A percentile compares a stretch with the other conserved stretches of the same genome.
Evolutionary conservation across 2,797 vertebrate species (phyloP).

Genomic region (Synanceia verrucosa): DNA sequence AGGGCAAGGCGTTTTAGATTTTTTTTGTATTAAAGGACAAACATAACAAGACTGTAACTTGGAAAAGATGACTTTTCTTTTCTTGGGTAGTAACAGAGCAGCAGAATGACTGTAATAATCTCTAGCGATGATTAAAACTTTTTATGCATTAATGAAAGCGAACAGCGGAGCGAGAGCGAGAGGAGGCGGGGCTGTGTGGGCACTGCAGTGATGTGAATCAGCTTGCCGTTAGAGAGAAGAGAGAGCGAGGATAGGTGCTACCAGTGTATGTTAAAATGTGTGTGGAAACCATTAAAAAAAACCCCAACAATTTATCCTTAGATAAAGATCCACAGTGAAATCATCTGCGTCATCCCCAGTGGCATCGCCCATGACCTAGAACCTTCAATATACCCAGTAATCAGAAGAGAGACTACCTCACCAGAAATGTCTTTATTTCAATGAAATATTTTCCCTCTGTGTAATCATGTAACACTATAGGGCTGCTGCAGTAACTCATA

Average conservation of each 20-base stretch:
- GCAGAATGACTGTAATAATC: neutral
- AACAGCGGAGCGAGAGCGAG: neutral
- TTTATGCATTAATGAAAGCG: neutral
- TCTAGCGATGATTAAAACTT: neutral
- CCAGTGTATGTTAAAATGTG: too few species aligned
- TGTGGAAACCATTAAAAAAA: too few species aligned
- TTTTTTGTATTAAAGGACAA: neutral
- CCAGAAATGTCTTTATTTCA: neutral
- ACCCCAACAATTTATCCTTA: too few species aligned
- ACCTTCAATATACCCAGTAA: neutral
- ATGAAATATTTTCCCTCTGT: neutral
- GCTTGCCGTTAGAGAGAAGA: neutral
- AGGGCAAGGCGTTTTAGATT: neutral
- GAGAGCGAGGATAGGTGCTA: neutral
- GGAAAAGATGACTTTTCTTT: neutral
- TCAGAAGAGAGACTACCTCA: neutral
- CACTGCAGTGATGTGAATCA: neutral
- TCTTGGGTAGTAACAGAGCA: neutral
- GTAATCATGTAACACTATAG: neutral
- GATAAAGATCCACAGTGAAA: conserved; percentile 4
- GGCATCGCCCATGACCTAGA: neutral
- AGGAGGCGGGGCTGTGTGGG: too few species aligned
- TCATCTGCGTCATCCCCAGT: neutral
- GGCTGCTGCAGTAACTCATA: conserved; percentile 25
- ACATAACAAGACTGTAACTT: neutral